phyloP scores from a whole-genome alignment of 2,113 vertebrate genomes.

The Andinoacara biseriatus region DNA sequence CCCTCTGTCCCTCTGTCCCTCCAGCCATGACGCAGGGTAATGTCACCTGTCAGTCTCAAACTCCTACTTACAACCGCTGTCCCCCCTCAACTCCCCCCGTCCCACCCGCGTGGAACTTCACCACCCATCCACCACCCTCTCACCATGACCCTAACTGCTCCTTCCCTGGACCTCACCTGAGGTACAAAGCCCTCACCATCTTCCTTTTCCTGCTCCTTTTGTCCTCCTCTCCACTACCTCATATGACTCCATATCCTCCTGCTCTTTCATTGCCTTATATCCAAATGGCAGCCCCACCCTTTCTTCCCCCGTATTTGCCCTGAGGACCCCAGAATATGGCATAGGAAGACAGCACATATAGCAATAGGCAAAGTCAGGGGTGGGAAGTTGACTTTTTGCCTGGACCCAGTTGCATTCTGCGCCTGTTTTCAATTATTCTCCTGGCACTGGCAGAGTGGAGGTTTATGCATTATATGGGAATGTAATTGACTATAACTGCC shows the following conservation, averaged over 20 bases:
- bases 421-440: constrained; percentile 83
- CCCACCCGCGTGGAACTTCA: constrained; percentile 50
- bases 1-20: constrained; percentile 83
- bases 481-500: constrained; percentile 84
- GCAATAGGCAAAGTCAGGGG: constrained; percentile 63
- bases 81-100: constrained; percentile 19
- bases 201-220: constrained; percentile 41
- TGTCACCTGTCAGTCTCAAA: constrained; percentile 92
- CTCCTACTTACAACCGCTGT: constrained; percentile 63
- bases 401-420: constrained; percentile 57
- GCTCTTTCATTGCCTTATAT: constrained; percentile 61
- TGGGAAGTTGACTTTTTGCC: constrained; percentile 77
- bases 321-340: constrained; percentile 41
- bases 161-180: constrained; percentile 54
- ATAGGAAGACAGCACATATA: constrained; percentile 41
- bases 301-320: constrained; percentile 46
- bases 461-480: constrained; percentile 82
- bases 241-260: constrained; percentile 56
- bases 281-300: constrained; percentile 64
- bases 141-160: constrained; percentile 34
- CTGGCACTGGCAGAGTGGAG: constrained; percentile 72
- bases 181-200: constrained; percentile 48
- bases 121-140: constrained; percentile 30
- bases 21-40: constrained; percentile 88
- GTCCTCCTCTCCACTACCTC: constrained; percentile 44